Percentiles rank a stretch among this genome's conserved stretches.
phyloP scores from a whole-genome alignment of 2,888 invertebrate genomes.

The Agrypnus murinus region DNA sequence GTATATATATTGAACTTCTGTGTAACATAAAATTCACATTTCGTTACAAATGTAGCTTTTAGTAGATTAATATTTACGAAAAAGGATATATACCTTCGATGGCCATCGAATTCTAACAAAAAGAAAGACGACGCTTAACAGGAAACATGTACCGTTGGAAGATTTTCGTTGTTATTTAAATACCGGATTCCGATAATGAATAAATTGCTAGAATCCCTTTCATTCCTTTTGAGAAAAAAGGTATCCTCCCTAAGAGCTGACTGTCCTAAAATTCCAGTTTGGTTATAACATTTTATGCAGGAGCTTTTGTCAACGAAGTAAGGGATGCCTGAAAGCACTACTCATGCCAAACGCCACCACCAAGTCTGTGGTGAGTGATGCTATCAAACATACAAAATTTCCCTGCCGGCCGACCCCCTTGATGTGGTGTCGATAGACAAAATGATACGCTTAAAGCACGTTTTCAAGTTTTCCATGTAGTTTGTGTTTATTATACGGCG shows the following conservation, averaged over 20 bases:
- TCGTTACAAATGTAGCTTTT: too few relatives aligned
- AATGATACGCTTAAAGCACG: slow-evolving; percentile 22
- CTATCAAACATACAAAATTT: slow-evolving; percentile 23
- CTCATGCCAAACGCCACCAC: slow-evolving; percentile 5
- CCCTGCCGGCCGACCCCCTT: slow-evolving; percentile 8
- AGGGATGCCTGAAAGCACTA: slow-evolving; percentile 9
- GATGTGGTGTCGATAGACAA: slow-evolving; percentile 29
- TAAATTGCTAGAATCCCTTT: slow-evolving; percentile 18
- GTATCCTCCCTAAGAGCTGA: too few relatives aligned
- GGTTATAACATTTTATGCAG: slow-evolving; percentile 29
- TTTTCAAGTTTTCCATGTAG: slow-evolving; percentile 23
- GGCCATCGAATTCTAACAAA: too few relatives aligned
- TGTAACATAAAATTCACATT: too few relatives aligned
- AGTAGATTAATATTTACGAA: too few relatives aligned
- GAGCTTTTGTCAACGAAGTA: slow-evolving; percentile 19
- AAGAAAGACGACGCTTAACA: too few relatives aligned
- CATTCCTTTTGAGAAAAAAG: not conserved
- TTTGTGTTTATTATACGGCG: slow-evolving; percentile 23
- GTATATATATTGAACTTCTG: too few relatives aligned
- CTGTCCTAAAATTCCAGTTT: slow-evolving; percentile 7
- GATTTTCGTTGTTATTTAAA: too few relatives aligned
- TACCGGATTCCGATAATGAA: slow-evolving; percentile 9
- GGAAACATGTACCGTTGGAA: too few relatives aligned
- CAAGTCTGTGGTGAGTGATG: slow-evolving; percentile 15
- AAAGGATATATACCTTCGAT: too few relatives aligned